Evolutionary conservation across 2,113 vertebrate species (phyloP).

Genomic region (Mugil cephalus): DNA sequence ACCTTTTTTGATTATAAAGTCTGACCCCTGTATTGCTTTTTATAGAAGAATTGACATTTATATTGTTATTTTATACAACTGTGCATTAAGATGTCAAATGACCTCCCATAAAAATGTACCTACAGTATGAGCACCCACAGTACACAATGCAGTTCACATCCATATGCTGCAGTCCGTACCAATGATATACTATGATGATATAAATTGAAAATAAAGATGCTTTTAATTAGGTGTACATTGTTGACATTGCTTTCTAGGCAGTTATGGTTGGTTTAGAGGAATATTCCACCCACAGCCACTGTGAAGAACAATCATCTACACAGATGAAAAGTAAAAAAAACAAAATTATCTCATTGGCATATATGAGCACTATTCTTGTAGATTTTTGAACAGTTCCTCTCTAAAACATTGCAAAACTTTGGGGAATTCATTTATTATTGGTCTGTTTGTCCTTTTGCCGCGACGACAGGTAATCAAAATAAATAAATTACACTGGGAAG

Average conservation of each 20-base stretch:
- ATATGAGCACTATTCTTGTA: neutral
- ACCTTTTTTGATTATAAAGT: constrained; percentile 68
- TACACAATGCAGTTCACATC: constrained; percentile 56
- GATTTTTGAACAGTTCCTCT: neutral
- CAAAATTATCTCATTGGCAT: neutral
- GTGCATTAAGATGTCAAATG: constrained; percentile 62
- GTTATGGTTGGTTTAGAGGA: neutral
- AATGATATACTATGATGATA: constrained; percentile 65
- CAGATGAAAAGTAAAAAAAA: neutral
- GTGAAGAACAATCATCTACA: too few relatives aligned
- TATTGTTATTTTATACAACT: constrained; percentile 64
- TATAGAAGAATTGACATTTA: constrained; percentile 57
- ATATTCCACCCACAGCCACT: neutral
- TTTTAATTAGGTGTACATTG: constrained; percentile 63
- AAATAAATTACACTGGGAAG: constrained; percentile 53
- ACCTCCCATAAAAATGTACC: constrained; percentile 60
- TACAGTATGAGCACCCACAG: constrained; percentile 66
- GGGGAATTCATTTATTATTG: constrained; percentile 24
- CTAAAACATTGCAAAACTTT: neutral
- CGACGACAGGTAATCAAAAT: constrained; percentile 26
- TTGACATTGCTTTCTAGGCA: constrained; percentile 28
- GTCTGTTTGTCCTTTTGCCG: neutral
- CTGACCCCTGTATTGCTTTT: constrained; percentile 65
- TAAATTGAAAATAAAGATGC: constrained; percentile 76
- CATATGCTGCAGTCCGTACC: constrained; percentile 68